These are phyloP conservation scores for Aelia acuminata DNA, from an alignment of 2,888 invertebrate species.

Conservation along the genomic window DNA sequence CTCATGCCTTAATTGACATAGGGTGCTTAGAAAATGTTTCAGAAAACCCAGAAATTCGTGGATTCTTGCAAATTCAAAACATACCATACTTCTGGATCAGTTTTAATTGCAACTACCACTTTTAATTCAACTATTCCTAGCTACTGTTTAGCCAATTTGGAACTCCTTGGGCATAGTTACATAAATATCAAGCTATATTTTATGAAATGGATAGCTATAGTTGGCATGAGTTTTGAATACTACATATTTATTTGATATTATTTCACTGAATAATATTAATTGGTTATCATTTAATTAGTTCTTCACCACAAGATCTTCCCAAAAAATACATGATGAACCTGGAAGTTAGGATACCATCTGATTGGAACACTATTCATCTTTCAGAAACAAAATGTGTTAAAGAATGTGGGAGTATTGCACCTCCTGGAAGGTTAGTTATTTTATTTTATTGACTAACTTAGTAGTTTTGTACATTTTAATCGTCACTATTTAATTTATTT, in stretches of 20 bases:
- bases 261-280: background rate
- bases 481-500: background rate
- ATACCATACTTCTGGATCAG: too few relatives aligned
- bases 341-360: slow-evolving; percentile 80
- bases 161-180: too few relatives aligned
- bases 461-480: background rate
- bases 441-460: background rate
- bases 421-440: slow-evolving; percentile 70
- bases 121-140: too few relatives aligned
- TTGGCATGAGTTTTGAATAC: too few relatives aligned
- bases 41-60: too few relatives aligned
- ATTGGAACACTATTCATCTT: slow-evolving; percentile 73
- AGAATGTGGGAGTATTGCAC: slow-evolving; percentile 73
- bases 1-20: too few relatives aligned
- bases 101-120: too few relatives aligned
- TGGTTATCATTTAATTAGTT: background rate
- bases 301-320: slow-evolving; percentile 21
- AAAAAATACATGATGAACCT: slow-evolving; percentile 76
- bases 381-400: slow-evolving; percentile 69
- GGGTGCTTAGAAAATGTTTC: too few relatives aligned
- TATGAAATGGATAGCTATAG: too few relatives aligned
- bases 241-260: background rate
- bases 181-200: too few relatives aligned
- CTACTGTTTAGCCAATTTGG: too few relatives aligned
- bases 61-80: too few relatives aligned